Conservation (phyloP, 2,113 vertebrate genomes). For the Toxostoma redivivum region DNA sequence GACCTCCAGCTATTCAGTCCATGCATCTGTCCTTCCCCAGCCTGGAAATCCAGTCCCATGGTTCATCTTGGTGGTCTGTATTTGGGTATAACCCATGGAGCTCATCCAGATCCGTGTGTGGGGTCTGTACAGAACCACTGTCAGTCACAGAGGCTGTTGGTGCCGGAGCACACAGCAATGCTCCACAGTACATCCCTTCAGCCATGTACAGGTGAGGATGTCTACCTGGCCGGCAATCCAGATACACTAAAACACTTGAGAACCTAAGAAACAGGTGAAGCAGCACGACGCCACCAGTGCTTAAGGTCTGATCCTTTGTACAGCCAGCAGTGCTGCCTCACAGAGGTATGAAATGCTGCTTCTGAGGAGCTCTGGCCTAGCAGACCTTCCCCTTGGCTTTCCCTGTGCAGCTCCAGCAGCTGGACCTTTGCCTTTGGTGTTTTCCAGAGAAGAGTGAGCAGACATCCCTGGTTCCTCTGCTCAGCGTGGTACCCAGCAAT, state of each 20-base stretch:
- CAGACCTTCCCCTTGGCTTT: not conserved
- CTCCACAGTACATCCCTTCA: not conserved
- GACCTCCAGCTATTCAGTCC: not conserved
- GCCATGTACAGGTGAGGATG: not conserved
- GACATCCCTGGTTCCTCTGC: accelerated
- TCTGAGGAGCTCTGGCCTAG: not conserved
- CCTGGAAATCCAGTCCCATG: not conserved
- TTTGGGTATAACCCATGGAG: not conserved
- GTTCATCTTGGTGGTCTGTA: accelerated
- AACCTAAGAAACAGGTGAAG: not conserved
- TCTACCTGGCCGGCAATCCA: not conserved
- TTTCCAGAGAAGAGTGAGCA: not conserved
- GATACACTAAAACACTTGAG: not conserved
- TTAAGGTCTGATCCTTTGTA: not conserved
- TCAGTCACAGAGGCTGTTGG: accelerated
- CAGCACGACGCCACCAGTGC: not conserved
- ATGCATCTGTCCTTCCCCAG: not conserved
- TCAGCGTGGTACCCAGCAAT: accelerated
- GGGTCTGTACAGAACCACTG: not conserved
- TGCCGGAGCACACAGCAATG: accelerated
- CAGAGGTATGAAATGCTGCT: not conserved
- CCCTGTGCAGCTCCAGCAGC: not conserved
- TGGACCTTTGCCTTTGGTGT: not conserved
- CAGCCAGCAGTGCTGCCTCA: not conserved
- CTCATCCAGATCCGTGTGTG: not conserved